Percentiles rank a stretch among this genome's conserved stretches.
phyloP scores from a whole-genome alignment of 2,113 vertebrate genomes.

The Lophochroa leadbeateri region DNA sequence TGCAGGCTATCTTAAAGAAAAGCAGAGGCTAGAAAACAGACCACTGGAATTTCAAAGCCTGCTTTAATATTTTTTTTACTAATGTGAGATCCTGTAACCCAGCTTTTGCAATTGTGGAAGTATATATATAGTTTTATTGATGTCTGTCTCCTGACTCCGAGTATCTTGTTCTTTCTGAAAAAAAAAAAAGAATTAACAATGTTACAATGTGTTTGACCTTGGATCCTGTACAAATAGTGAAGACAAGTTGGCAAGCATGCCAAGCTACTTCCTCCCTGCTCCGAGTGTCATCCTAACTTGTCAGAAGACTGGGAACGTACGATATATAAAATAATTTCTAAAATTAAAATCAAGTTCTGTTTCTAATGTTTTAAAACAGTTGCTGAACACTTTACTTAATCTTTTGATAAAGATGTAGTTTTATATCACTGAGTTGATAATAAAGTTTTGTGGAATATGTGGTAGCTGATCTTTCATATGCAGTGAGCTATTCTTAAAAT shows the following conservation, averaged over 20 bases:
- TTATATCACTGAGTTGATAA: not conserved
- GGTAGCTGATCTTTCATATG: not conserved
- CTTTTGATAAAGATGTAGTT: not conserved
- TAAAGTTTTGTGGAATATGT: not conserved
- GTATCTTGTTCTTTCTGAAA: not conserved
- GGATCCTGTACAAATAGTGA: not conserved
- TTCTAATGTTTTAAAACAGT: not conserved
- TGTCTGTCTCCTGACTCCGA: not conserved
- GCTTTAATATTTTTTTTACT: not conserved
- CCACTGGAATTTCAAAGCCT: slow-evolving; percentile 14
- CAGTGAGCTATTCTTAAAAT: not conserved
- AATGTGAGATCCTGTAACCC: not conserved
- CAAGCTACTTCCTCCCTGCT: not conserved
- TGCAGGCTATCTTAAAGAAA: slow-evolving; percentile 80
- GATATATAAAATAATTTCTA: not conserved
- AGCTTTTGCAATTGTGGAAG: not conserved
- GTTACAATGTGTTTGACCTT: not conserved
- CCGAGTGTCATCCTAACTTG: not conserved
- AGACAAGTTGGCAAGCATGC: not conserved
- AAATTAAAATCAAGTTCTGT: not conserved
- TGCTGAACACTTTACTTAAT: not conserved
- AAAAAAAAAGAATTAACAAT: not conserved
- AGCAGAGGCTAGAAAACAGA: slow-evolving; percentile 76
- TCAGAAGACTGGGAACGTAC: not conserved
- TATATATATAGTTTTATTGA: not conserved